These are phyloP conservation scores for Notarius quadriscutis DNA, from an alignment of 2,113 vertebrate genomes.

Conservation along the genomic window DNA sequence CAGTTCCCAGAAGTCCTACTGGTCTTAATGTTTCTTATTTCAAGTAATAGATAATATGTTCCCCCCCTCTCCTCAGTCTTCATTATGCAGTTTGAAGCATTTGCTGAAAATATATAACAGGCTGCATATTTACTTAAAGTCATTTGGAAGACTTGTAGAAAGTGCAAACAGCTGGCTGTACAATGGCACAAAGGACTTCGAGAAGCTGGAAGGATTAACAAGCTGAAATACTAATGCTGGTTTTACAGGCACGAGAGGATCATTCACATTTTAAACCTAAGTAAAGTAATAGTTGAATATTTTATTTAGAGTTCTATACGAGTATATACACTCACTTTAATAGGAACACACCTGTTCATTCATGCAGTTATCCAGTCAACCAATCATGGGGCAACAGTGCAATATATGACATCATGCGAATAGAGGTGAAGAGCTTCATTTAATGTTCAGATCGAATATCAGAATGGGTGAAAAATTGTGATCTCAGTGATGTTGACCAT, in stretches of 20 bases:
- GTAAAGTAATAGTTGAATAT: background rate
- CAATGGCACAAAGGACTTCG: background rate
- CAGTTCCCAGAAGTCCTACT: background rate
- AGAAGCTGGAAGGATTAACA: background rate
- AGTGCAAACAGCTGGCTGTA: background rate
- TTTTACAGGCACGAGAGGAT: background rate
- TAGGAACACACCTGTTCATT: background rate
- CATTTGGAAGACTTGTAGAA: background rate
- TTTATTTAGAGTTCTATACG: background rate
- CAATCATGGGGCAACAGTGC: background rate
- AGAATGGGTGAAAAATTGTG: background rate
- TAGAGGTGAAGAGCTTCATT: background rate
- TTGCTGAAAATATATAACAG: background rate
- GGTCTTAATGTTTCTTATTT: conserved; percentile 3
- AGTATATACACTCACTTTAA: background rate
- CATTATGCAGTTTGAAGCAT: background rate
- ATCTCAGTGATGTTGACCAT: background rate
- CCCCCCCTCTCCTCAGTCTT: background rate
- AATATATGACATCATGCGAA: background rate
- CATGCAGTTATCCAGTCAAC: background rate
- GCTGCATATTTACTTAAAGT: background rate
- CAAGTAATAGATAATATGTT: background rate
- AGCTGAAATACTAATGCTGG: background rate
- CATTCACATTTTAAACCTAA: background rate
- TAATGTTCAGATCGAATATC: background rate